Percentiles rank a stretch among this genome's conserved stretches.
Conservation (phyloP, 2,797 vertebrate genomes). For the Nyctibius grandis region DNA sequence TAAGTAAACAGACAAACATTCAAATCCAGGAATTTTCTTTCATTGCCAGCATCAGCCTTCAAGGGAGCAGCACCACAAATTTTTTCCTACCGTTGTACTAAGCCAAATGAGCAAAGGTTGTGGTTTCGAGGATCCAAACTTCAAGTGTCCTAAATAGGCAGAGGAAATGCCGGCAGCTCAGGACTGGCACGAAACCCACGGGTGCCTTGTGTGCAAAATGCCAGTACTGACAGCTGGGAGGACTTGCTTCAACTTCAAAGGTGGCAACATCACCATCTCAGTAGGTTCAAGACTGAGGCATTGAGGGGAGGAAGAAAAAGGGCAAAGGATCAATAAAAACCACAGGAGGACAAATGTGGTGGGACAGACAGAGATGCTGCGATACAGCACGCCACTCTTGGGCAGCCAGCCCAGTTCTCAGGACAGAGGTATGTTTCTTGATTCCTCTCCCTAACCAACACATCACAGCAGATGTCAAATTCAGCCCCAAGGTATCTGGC, state of each 20-base stretch:
- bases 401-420: neutral
- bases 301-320: neutral
- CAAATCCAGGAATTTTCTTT: slow-evolving; percentile 42
- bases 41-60: slow-evolving; percentile 24
- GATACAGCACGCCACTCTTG: slow-evolving; percentile 14
- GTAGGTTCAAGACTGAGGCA: neutral
- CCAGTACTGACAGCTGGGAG: neutral
- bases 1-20: slow-evolving; percentile 45
- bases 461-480: neutral
- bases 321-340: neutral
- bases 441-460: neutral
- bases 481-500: slow-evolving; percentile 30
- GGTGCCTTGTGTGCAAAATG: neutral
- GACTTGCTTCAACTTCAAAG: neutral
- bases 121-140: neutral
- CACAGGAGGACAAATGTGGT: neutral
- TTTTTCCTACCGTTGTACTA: slow-evolving; percentile 20
- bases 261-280: neutral
- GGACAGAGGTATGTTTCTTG: slow-evolving; percentile 22
- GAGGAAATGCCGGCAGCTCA: neutral
- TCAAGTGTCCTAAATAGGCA: neutral
- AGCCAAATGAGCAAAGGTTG: slow-evolving; percentile 36
- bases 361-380: slow-evolving; percentile 1
- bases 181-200: neutral
- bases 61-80: neutral